Conservation (phyloP, 2,113 vertebrate genomes). For the Poecilia latipinna region DNA sequence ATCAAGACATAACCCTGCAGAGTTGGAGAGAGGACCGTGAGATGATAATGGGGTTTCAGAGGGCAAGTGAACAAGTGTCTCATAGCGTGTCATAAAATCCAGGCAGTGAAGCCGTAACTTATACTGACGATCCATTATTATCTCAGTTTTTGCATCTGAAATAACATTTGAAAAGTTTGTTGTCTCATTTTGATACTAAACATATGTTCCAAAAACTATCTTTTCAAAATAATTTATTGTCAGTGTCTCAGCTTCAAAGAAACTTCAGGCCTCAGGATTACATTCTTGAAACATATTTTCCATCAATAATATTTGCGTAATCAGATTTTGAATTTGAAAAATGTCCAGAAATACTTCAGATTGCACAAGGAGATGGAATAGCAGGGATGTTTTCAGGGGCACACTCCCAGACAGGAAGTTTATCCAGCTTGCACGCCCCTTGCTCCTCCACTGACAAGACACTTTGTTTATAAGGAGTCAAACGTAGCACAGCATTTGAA, state of each 20-base stretch:
- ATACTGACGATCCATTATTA: too few species aligned
- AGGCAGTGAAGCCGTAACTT: too few species aligned
- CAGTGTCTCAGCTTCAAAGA: slow-evolving; percentile 3
- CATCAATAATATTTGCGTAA: slow-evolving; percentile 29
- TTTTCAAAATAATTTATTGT: slow-evolving; percentile 1
- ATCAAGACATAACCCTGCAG: too few species aligned
- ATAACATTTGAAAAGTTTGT: too few species aligned
- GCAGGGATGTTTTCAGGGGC: slow-evolving; percentile 50
- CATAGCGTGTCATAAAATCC: too few species aligned
- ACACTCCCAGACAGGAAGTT: slow-evolving; percentile 80
- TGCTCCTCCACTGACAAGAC: slow-evolving; percentile 59
- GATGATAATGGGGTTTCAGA: too few species aligned
- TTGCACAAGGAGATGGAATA: slow-evolving; percentile 55
- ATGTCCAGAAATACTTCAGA: slow-evolving; percentile 63
- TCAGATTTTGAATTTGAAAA: slow-evolving; percentile 51
- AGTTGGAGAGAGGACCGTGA: too few species aligned
- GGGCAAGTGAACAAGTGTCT: too few species aligned
- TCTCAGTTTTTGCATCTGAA: too few species aligned
- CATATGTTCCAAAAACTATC: not conserved
- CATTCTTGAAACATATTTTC: slow-evolving; percentile 37
- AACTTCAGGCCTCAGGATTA: slow-evolving; percentile 16
- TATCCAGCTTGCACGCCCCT: slow-evolving; percentile 77
- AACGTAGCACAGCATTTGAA: slow-evolving; percentile 70
- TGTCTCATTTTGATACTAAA: too few species aligned
- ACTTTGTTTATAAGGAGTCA: slow-evolving; percentile 65